Evolutionary conservation across 2,113 vertebrate species (phyloP), one percentile per base, ranked within the genome.

Genomic region (Poicephalus gulielmi): DNA sequence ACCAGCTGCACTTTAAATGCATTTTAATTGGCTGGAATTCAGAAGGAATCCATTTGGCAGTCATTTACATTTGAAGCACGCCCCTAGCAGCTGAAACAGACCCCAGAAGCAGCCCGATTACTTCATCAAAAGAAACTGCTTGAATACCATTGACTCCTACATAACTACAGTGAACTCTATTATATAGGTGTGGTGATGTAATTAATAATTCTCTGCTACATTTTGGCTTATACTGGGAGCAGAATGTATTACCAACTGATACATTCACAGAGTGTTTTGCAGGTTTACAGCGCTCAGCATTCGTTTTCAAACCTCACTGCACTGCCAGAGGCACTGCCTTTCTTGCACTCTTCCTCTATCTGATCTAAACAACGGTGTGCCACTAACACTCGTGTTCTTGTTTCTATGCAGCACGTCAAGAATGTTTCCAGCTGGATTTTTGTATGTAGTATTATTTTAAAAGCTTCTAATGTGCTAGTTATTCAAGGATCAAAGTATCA

Each of bases 31-130:
- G 97, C 96, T 97, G 98, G 98, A 98, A 98, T 98, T 96, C 97
- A 90, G 97, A 97, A 98, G 97, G 98, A 98, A 98, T 98, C 98
- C 98, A 97, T 98, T 98, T 98, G 98, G 98, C 98, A 97, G 97
- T 98, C 97, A 98, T 98, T 99, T 98, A 98, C 98, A 98, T 98
- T 98, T 98, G 98, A 98, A 99, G 98, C 98, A 98, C 98, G 98
- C 98, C 97, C 96, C 97, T 96, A 98, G 98, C 98, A 98, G 98
- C 98, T 98, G 98, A 98, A 98, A 97, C 93, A 93, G 97, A 97
- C 97, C 97, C 96, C 97, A 97, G 96, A 97, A 98, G 98, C 96
- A 88, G 96, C 96, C 97, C 95, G 97, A 98, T 98, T 98, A 98
- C 97, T 98, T 96, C 97, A 98, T 97, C 97, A 97, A 98, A 97